Conservation (phyloP, 2,797 vertebrate genomes). For the Chelonia mydas region DNA sequence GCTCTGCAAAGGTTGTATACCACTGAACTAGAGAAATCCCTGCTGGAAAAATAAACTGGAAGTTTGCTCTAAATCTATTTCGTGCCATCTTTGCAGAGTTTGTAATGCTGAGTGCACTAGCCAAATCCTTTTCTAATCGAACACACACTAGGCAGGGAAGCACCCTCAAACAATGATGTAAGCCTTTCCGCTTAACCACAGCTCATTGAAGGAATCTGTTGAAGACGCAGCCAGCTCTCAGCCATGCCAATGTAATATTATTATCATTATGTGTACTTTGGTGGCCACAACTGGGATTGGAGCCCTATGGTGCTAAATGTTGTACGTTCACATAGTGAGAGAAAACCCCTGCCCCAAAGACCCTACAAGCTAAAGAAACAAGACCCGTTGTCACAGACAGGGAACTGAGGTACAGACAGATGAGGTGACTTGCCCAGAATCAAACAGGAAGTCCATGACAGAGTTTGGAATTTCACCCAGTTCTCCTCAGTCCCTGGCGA, state of each 20-base stretch:
- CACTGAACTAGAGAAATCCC: background rate
- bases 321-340: background rate
- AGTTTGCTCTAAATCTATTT: background rate
- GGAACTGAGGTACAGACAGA: background rate
- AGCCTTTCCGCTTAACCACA: background rate
- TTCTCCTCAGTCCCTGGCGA: conserved; percentile 17
- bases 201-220: background rate
- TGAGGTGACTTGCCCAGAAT: conserved; percentile 56
- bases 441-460: background rate
- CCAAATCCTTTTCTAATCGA: background rate
- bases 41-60: background rate
- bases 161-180: background rate
- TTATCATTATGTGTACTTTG: conserved; percentile 50
- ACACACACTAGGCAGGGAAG: background rate
- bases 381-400: conserved; percentile 5
- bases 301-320: conserved; percentile 23
- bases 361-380: conserved; percentile 46
- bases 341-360: conserved; percentile 34
- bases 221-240: background rate
- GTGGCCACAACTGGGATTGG: background rate
- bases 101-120: background rate
- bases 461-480: conserved; percentile 22
- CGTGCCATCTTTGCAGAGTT: background rate
- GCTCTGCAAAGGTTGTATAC: background rate
- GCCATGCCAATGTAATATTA: conserved; percentile 25